Base-by-base conservation (phyloP, 2,888 invertebrate genomes). In the Caenorhabditis panamensis region DNA sequence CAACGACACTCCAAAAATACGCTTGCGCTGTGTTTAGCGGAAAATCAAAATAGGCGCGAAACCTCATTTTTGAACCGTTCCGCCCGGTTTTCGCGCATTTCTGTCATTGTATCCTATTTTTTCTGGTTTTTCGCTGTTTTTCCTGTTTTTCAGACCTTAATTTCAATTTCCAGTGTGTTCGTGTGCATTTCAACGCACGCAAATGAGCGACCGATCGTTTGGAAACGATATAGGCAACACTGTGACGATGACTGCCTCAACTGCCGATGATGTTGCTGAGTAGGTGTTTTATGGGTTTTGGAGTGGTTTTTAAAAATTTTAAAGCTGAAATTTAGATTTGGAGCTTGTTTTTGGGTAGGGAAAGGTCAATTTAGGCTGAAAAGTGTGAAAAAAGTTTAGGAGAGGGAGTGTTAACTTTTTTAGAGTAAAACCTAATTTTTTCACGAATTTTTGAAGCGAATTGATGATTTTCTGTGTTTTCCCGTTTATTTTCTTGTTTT, bases 161-260 rank as follows among this genome's bases (percentile, higher is more conserved):
- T 36, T 58, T 58, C 36, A 37, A 28, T 20, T 36, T 36, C 16
- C 9, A 20, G 20, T 18, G 59, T 53, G 8, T 36, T 36, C 20
- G 58, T 26, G 31, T 16, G 31, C 31, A 31, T 41, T 41, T 41
- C 41, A 13, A 41, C 41, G 13, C 13, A n/a, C 6, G 54, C 67
- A 31, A 79, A 79, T 79, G 79, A 79, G 72, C 72, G 56, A 62
- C 20, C 64, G 79, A 58, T 37, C 63, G 28, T 79, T 79, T 47
- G 79, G 79, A 26, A 73, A 56, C 54, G 79, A 73, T 9, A 72
- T 79, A n/a, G 73, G 56, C 20, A 79, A 79, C 53, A 67, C 58
- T 11, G 20, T 24, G 47, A 68, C 26, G 47, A 77, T 62, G 66
- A 59, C 66, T 44, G 68, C 68, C 16, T 69, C 68, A 1, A 24